Percentiles rank a stretch among this genome's conserved stretches.
phyloP scores from a whole-genome alignment of 2,888 invertebrate species.

The Chloroclystis v-ata region DNA sequence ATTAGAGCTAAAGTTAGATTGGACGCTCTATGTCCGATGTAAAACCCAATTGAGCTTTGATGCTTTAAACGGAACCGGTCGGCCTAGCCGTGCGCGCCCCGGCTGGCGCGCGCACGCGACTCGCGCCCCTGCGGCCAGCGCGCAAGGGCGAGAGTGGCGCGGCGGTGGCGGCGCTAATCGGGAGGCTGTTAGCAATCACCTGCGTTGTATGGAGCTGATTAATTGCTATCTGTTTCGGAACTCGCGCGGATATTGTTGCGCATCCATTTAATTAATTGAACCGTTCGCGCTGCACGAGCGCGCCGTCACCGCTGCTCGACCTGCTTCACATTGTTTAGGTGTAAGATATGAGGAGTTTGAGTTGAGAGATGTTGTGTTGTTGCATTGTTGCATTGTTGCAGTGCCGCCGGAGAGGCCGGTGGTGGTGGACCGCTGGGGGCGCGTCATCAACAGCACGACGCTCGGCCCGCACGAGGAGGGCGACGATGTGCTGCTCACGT shows the following conservation, averaged over 20 bases:
- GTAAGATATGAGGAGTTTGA: no score
- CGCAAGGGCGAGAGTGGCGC: slow-evolving; percentile 7
- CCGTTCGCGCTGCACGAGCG: slow-evolving; percentile 5
- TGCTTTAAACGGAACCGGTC: slow-evolving; percentile 63
- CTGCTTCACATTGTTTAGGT: no score
- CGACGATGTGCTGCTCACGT: slow-evolving; percentile 89
- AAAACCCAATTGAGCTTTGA: slow-evolving; percentile 71
- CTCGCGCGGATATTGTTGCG: slow-evolving; percentile 47
- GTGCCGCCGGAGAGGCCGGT: slow-evolving; percentile 93
- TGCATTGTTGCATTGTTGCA: slow-evolving; percentile 63
- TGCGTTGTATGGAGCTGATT: slow-evolving; percentile 66
- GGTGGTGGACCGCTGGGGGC: slow-evolving; percentile 90
- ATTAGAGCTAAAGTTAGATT: slow-evolving; percentile 63
- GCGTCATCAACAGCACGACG: slow-evolving; percentile 86
- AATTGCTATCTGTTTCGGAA: slow-evolving; percentile 55
- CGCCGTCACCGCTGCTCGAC: no score
- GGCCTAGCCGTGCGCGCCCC: slow-evolving; percentile 48
- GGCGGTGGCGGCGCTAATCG: slow-evolving; percentile 51
- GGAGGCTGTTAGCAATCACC: slow-evolving; percentile 67
- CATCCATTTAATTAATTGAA: slow-evolving; percentile 45
- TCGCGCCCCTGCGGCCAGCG: slow-evolving; percentile 12
- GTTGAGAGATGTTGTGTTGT: no score
- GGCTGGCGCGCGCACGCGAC: slow-evolving; percentile 13
- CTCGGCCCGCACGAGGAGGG: slow-evolving; percentile 92
- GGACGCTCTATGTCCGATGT: slow-evolving; percentile 63